Conservation (phyloP, 2,113 vertebrate genomes). For the Conger conger region DNA sequence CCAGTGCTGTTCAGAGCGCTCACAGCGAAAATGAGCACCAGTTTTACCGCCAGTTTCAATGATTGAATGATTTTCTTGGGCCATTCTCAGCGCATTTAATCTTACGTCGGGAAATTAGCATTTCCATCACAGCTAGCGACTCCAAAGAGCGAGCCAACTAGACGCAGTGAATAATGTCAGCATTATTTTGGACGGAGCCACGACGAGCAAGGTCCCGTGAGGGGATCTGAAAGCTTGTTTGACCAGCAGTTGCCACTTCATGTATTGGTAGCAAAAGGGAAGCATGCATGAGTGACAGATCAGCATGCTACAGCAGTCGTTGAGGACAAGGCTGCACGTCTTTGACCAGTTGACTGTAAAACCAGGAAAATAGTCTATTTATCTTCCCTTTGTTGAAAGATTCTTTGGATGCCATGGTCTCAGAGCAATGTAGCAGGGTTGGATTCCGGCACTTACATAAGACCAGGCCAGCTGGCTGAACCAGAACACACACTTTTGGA, state of each 20-base stretch:
- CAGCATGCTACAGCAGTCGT: neutral
- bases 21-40: neutral
- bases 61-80: neutral
- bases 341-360: neutral
- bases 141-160: neutral
- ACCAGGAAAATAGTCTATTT: neutral
- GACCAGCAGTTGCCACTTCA: neutral
- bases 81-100: neutral
- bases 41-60: neutral
- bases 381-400: constrained; percentile 5
- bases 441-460: constrained; percentile 61
- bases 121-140: neutral
- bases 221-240: neutral
- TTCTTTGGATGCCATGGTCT: constrained; percentile 25
- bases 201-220: neutral
- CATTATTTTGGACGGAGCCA: neutral
- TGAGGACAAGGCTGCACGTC: neutral
- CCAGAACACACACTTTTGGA: constrained; percentile 31
- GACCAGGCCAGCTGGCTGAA: constrained; percentile 61
- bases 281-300: neutral
- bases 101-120: neutral
- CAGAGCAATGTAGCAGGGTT: constrained; percentile 57
- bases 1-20: neutral
- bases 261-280: neutral
- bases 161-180: neutral